Evolutionary conservation across 2,888 invertebrate species (phyloP).

Genomic region (Meloe dianella): DNA sequence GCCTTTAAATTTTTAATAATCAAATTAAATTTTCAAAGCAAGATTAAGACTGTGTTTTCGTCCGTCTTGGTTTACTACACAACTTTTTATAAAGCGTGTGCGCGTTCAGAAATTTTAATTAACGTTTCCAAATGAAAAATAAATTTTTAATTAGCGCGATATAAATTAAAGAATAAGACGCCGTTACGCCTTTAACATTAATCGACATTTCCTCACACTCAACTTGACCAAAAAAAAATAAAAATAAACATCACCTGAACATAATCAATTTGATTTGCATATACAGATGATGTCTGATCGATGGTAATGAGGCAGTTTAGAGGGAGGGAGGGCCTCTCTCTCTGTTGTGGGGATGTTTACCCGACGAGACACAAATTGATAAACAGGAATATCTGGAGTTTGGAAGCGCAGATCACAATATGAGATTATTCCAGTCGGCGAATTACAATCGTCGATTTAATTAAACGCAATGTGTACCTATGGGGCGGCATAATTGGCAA

Average conservation of each 20-base stretch:
- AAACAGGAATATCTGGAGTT: constrained; percentile 42
- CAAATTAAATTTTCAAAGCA: constrained; percentile 54
- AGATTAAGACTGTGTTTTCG: constrained; percentile 47
- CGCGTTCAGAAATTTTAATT: constrained; percentile 41
- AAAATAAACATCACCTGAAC: not conserved
- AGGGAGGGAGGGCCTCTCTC: too few relatives aligned
- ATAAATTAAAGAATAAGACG: constrained; percentile 26
- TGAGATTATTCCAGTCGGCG: constrained; percentile 49
- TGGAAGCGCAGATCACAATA: constrained; percentile 48
- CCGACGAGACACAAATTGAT: constrained; percentile 42
- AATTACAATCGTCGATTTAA: constrained; percentile 53
- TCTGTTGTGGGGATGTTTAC: constrained; percentile 29
- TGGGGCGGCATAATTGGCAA: constrained; percentile 49
- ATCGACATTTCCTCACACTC: not conserved
- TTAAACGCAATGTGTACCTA: constrained; percentile 50
- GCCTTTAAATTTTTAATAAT: constrained; percentile 61
- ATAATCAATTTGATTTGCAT: not conserved
- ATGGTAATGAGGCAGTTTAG: constrained; percentile 2
- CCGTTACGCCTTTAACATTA: not conserved
- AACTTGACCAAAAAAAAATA: not conserved
- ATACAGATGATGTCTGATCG: not conserved
- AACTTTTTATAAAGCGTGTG: constrained; percentile 31
- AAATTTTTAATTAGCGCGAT: constrained; percentile 40
- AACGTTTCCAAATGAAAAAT: constrained; percentile 44
- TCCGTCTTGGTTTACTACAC: constrained; percentile 43